Evolutionary conservation across 92 coral and sea anemone species (phyloP).

Genomic region (Porites lobata): DNA sequence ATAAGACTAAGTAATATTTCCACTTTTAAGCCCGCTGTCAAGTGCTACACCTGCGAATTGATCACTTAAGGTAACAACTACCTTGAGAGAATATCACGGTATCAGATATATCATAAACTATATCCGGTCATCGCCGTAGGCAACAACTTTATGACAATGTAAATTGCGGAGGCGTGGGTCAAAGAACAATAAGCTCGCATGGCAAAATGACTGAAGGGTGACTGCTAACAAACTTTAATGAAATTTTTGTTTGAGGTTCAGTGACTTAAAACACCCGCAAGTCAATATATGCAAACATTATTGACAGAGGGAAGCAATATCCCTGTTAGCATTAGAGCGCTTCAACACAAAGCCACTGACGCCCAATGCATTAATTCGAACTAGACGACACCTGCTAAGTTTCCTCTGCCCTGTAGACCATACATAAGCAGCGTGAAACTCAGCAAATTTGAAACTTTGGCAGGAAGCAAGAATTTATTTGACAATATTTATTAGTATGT

Average conservation of each 20-base stretch:
- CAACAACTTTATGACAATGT: not conserved
- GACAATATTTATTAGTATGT: no score
- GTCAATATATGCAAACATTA: not conserved
- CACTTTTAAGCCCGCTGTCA: not conserved
- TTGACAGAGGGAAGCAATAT: not conserved
- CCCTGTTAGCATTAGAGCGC: not conserved
- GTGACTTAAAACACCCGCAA: not conserved
- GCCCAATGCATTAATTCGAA: not conserved
- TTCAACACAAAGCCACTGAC: not conserved
- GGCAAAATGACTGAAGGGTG: not conserved
- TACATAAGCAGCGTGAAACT: not conserved
- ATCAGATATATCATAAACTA: not conserved
- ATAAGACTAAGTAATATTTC: no score
- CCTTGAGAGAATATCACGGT: not conserved
- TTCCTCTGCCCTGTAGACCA: not conserved
- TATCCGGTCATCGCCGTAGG: constrained; percentile 8
- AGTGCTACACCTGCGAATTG: not conserved
- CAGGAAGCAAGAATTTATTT: no score
- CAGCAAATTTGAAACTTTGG: not conserved
- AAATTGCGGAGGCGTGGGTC: constrained; percentile 7
- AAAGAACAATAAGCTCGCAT: no score
- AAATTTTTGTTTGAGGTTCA: not conserved
- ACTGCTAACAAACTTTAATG: not conserved
- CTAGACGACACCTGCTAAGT: not conserved
- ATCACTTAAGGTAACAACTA: not conserved